phyloP scores from a whole-genome alignment of 92 coral and sea anemone genomes.

The Parazoanthus swiftii region DNA sequence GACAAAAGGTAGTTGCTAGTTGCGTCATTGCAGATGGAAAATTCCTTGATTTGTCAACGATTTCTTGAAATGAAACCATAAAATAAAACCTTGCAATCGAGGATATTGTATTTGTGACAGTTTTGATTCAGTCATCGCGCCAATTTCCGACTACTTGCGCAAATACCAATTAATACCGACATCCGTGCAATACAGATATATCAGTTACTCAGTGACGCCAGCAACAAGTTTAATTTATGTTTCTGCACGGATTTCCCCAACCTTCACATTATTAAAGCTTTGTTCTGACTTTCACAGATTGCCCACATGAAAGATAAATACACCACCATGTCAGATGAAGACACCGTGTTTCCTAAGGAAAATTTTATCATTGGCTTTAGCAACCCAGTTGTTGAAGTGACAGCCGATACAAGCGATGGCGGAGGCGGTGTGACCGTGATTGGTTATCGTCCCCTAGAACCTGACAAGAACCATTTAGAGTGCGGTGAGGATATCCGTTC shows the following conservation, averaged over 20 bases:
- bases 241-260: background rate
- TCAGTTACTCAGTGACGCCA: background rate
- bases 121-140: background rate
- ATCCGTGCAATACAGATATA: background rate
- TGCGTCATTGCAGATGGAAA: background rate
- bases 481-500: constrained; percentile 43
- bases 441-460: constrained; percentile 70
- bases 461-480: constrained; percentile 26
- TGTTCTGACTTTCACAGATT: constrained; percentile 29
- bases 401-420: constrained; percentile 35
- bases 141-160: constrained; percentile 23
- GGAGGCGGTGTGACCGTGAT: constrained; percentile 61
- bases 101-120: constrained; percentile 6
- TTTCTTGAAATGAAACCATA: background rate
- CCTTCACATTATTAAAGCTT: background rate
- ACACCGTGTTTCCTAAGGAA: constrained; percentile 42
- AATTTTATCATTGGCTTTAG: constrained; percentile 67
- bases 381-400: constrained; percentile 63
- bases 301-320: constrained; percentile 63
- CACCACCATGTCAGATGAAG: constrained; percentile 72
- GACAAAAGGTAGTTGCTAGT: no score
- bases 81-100: background rate
- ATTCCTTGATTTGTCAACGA: background rate
- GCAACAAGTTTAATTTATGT: no score
- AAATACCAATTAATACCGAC: background rate